Percentiles rank a stretch among this genome's conserved stretches.
These are phyloP conservation scores for Notospermus geniculatus DNA, from an alignment of 1,140 invertebrate genomes.

Conservation along the genomic window DNA sequence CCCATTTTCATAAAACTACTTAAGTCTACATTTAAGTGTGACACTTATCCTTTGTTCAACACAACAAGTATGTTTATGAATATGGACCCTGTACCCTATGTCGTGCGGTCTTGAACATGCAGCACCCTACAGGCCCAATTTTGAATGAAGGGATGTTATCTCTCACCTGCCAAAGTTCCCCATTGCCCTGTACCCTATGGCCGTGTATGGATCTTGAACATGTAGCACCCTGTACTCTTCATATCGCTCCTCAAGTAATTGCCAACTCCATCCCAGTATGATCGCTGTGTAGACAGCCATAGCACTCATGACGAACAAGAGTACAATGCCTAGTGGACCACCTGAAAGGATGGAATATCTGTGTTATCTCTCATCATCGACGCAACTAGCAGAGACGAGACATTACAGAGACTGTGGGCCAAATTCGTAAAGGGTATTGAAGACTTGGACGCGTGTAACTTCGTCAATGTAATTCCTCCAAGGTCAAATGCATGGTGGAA, in stretches of 20 bases:
- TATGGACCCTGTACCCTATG: neutral
- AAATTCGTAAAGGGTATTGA: no score
- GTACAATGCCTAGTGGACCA: constrained; percentile 67
- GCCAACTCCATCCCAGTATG: constrained; percentile 67
- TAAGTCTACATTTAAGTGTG: no score
- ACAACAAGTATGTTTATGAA: no score
- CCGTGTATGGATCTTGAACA: constrained; percentile 67
- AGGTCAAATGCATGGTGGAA: no score
- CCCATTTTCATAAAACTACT: no score
- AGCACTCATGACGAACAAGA: constrained; percentile 63
- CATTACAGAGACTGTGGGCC: no score
- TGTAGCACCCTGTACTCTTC: constrained; percentile 61
- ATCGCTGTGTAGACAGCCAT: constrained; percentile 62
- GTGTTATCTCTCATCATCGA: neutral
- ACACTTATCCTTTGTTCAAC: no score
- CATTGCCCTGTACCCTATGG: constrained; percentile 64
- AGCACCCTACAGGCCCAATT: neutral
- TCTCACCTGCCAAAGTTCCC: constrained; percentile 65
- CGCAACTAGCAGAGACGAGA: no score
- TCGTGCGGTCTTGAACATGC: neutral
- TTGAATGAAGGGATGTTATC: constrained; percentile 10
- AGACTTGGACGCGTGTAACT: no score
- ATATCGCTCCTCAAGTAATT: constrained; percentile 68
- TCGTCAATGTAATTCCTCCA: no score
- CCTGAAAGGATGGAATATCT: constrained; percentile 24